Evolutionary conservation across 35 echinoderm and acorn worm species (phyloP).

Genomic region (Diadema setosum): DNA sequence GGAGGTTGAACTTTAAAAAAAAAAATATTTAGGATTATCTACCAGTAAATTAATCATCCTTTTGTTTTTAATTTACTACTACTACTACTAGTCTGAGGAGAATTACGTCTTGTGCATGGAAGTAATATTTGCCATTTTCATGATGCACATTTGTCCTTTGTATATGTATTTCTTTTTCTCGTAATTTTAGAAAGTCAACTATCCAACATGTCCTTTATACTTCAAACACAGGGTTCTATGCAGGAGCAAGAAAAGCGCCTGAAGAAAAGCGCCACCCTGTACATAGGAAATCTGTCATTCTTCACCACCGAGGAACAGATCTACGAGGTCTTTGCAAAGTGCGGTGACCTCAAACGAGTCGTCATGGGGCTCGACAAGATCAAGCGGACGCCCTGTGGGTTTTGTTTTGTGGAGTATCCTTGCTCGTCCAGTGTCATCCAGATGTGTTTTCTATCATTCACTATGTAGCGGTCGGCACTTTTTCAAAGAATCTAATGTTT

Average conservation of each 20-base stretch:
- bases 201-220: not conserved
- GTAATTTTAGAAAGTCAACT: not conserved
- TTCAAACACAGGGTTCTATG: slow-evolving; percentile 45
- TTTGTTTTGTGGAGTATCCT: slow-evolving; percentile 98
- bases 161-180: not conserved
- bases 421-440: not conserved
- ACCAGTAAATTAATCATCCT: too few relatives aligned
- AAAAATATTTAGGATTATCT: too few relatives aligned
- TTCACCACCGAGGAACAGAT: slow-evolving; percentile 95
- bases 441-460: not conserved
- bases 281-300: slow-evolving; percentile 89
- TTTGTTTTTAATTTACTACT: too few relatives aligned
- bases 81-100: too few relatives aligned
- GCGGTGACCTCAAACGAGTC: slow-evolving; percentile 86
- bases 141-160: not conserved
- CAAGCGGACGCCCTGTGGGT: slow-evolving; percentile 94
- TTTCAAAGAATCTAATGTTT: too few relatives aligned
- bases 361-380: slow-evolving; percentile 95
- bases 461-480: too few relatives aligned
- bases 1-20: too few relatives aligned
- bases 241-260: slow-evolving; percentile 62
- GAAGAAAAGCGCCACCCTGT: slow-evolving; percentile 58
- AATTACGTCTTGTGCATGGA: not conserved
- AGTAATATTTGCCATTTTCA: not conserved
- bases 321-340: slow-evolving; percentile 85